Evolutionary conservation across 2,113 vertebrate species (phyloP), one percentile per base, ranked within the genome.

Genomic region (Parus major): DNA sequence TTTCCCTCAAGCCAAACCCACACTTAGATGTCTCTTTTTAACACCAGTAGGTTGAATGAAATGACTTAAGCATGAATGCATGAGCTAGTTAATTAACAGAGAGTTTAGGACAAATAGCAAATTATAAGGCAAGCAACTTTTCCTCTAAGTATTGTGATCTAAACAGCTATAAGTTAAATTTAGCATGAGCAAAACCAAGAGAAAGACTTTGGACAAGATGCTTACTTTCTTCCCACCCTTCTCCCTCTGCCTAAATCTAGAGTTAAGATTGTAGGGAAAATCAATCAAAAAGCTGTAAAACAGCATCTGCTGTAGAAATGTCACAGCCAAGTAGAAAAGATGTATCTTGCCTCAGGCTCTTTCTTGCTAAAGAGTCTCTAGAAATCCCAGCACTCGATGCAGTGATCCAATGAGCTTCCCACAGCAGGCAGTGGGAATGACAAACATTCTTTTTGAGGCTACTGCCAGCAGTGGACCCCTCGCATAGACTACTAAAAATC

Each of bases 381-480:
- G 66, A 83, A 93, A 86, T 36, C 71, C 4, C 64, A 69, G 84
- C 36, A 61, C 47, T 73, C 27, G 31, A 27, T 42, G 52, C 33
- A 90, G 64, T 47, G 75, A 86, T 85, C 29, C 47, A 41, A 7
- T 15, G 65, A 88, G 71, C 92, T 94, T 88, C 90, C 92, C 57
- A 41, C 50, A 39, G 61, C 44, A 88, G 61, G 71, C 88, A 50
- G n/a, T 18, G 39, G 57, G 75, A 89, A 64, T 71, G 88, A 57
- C 71, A 88, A 88, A 80, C 75, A 94, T 89, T 93, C 78, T 20
- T 79, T 65, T 70, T 39, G 50, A 76, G 87, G 75, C 88, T 75
- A 10, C 42, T 19, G 44, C 68, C 82, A 66, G 71, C 87, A 86
- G 47, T 9, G 33, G 59, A 95, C 78, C 90, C 78, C 63, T 91